phyloP scores from a whole-genome alignment of 2,113 vertebrate species.

The Girardinichthys multiradiatus region DNA sequence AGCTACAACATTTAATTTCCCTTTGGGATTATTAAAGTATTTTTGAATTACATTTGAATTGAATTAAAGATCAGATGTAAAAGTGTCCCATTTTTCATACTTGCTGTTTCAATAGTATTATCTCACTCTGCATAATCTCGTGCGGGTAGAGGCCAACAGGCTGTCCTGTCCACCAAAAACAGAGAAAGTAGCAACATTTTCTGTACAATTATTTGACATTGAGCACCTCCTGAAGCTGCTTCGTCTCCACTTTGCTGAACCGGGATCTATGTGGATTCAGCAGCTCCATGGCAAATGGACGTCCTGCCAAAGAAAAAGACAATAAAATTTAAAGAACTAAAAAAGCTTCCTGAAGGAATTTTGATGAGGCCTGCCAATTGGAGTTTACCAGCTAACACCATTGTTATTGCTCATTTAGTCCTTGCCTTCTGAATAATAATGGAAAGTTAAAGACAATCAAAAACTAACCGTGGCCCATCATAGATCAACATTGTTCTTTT shows the following conservation, averaged over 20 bases:
- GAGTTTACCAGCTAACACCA: neutral
- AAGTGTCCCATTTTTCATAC: too few species aligned
- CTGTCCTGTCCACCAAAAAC: neutral
- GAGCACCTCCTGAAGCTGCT: slow-evolving; percentile 90
- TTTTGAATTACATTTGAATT: too few species aligned
- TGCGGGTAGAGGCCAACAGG: neutral
- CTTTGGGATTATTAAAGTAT: too few species aligned
- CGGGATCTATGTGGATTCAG: slow-evolving; percentile 89
- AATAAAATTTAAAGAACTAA: too few species aligned
- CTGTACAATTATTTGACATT: neutral
- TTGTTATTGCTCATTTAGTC: neutral
- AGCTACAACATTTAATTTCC: too few species aligned
- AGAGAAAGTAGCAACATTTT: neutral
- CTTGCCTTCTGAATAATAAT: too few species aligned
- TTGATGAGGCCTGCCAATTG: neutral
- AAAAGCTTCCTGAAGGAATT: neutral
- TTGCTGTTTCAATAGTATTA: too few species aligned
- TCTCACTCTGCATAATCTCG: too few species aligned
- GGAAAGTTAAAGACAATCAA: neutral
- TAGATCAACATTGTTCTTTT: neutral
- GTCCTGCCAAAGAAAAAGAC: slow-evolving; percentile 78
- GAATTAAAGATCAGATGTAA: too few species aligned
- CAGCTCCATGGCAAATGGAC: slow-evolving; percentile 96
- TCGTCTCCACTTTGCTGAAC: slow-evolving; percentile 84
- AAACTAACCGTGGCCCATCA: neutral